A percentile compares a stretch with the other conserved stretches of the same genome.
Evolutionary conservation across 2,888 invertebrate genomes (phyloP).

Genomic region (Volucella zonaria): DNA sequence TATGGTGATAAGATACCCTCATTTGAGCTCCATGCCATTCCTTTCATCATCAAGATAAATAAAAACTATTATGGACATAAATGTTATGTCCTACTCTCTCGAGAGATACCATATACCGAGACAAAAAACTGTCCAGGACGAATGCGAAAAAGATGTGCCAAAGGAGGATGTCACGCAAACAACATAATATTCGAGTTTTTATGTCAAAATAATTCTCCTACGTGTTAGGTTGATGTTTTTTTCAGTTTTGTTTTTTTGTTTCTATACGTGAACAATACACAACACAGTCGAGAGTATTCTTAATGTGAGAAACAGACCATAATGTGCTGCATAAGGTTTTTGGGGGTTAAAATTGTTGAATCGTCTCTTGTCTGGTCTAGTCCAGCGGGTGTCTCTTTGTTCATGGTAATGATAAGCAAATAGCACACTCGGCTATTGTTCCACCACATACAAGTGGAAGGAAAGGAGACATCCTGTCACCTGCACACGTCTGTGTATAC

Average conservation of each 20-base stretch:
- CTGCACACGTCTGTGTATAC: slow-evolving; percentile 50
- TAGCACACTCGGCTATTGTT: slow-evolving; percentile 48
- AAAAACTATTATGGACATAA: slow-evolving; percentile 29
- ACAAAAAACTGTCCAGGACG: slow-evolving; percentile 19
- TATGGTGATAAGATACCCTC: too few relatives aligned
- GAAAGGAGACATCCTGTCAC: slow-evolving; percentile 54
- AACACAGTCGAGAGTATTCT: neutral
- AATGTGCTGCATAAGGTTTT: slow-evolving; percentile 60
- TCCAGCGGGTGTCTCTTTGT: slow-evolving; percentile 67
- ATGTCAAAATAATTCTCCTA: slow-evolving; percentile 68
- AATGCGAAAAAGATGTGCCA: slow-evolving; percentile 18
- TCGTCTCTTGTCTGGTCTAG: slow-evolving; percentile 69
- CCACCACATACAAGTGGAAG: neutral
- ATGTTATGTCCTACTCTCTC: neutral
- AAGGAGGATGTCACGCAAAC: slow-evolving; percentile 66
- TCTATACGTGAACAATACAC: neutral
- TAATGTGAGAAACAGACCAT: slow-evolving; percentile 52
- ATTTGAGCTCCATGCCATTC: too few relatives aligned
- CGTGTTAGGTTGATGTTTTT: slow-evolving; percentile 54
- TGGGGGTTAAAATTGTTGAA: slow-evolving; percentile 73
- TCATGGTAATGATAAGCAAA: slow-evolving; percentile 71
- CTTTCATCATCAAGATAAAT: slow-evolving; percentile 6
- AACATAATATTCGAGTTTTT: slow-evolving; percentile 69
- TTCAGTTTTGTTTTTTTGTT: slow-evolving; percentile 8
- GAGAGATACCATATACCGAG: neutral